phyloP scores from a whole-genome alignment of 2,888 invertebrate species.

The Meteorus colon region DNA sequence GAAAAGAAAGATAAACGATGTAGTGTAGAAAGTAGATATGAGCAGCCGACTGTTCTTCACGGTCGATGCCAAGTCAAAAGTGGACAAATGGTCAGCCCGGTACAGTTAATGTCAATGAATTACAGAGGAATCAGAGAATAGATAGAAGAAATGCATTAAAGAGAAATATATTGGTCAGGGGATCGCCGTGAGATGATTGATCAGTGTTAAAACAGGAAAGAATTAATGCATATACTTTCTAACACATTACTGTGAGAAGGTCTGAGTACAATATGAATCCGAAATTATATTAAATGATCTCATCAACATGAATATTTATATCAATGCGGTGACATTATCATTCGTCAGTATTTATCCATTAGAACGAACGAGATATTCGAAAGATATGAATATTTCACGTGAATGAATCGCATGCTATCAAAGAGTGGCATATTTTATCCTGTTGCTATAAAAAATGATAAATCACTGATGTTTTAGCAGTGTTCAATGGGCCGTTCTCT shows the following conservation, averaged over 20 bases:
- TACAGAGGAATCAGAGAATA: neutral
- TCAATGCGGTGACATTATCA: no score
- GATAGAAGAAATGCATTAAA: neutral
- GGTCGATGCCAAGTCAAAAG: conserved; percentile 5
- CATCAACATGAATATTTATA: no score
- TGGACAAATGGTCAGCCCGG: conserved; percentile 12
- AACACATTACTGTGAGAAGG: no score
- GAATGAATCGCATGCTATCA: neutral
- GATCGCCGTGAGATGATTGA: no score
- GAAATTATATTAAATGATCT: no score
- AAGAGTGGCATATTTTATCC: neutral
- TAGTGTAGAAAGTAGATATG: neutral
- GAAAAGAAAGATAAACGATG: conserved; percentile 20
- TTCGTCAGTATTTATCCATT: no score
- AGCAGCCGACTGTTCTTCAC: neutral
- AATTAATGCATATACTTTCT: no score
- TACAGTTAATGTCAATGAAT: conserved; percentile 6
- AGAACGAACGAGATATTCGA: no score
- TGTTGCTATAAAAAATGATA: neutral
- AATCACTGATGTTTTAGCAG: neutral
- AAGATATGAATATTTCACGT: neutral
- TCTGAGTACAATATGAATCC: no score
- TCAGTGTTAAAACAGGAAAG: no score
- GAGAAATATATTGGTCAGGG: neutral
- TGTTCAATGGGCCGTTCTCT: conserved; percentile 10